phyloP scores from a whole-genome alignment of 2,888 invertebrate species.

The Mythimna lalbum region DNA sequence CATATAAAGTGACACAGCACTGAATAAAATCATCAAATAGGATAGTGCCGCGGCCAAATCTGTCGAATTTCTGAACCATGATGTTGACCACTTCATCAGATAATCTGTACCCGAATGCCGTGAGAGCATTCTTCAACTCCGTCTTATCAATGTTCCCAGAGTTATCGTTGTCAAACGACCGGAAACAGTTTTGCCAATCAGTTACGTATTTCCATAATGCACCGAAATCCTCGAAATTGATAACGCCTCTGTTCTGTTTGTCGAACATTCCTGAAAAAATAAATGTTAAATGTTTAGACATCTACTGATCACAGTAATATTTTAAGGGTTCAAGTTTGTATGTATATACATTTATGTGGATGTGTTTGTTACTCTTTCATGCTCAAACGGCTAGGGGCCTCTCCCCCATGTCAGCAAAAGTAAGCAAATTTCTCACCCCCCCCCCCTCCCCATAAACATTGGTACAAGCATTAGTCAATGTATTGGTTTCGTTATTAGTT shows the following conservation, averaged over 20 bases:
- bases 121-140: constrained; percentile 97
- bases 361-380: too few relatives aligned
- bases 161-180: constrained; percentile 97
- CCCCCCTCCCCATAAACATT: too few relatives aligned
- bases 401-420: too few relatives aligned
- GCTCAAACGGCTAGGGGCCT: too few relatives aligned
- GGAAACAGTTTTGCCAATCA: constrained; percentile 99
- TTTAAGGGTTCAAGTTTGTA: neutral
- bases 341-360: too few relatives aligned
- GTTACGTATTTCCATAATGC: constrained; percentile 99
- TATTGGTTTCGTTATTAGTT: too few relatives aligned
- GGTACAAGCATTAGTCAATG: too few relatives aligned
- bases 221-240: constrained; percentile 98
- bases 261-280: constrained; percentile 96
- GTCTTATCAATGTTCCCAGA: constrained; percentile 97
- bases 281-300: neutral
- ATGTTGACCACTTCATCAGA: constrained; percentile 95
- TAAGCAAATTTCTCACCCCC: too few relatives aligned
- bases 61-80: constrained; percentile 97
- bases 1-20: constrained; percentile 97
- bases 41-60: constrained; percentile 97
- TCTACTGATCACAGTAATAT: neutral
- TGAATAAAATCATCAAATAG: constrained; percentile 99
- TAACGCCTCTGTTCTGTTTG: constrained; percentile 96
- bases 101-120: constrained; percentile 96